phyloP scores from a whole-genome alignment of 1,140 invertebrate genomes.

The Chironomus tepperi region DNA sequence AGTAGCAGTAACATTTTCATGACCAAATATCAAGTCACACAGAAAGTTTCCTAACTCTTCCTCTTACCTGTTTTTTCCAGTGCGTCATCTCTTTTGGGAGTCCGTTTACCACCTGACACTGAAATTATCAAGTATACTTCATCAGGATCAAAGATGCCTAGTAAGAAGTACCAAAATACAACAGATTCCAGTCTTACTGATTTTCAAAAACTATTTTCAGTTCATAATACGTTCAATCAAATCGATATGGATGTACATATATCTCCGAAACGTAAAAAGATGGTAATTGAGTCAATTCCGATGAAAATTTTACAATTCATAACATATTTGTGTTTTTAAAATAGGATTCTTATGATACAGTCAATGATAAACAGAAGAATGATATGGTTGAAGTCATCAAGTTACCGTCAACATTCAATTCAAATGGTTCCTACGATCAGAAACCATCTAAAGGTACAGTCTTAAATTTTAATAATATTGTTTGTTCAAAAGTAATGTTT shows the following conservation, averaged over 20 bases:
- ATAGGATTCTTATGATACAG: neutral
- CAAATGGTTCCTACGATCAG: constrained; percentile 39
- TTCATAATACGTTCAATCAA: neutral
- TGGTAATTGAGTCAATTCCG: neutral
- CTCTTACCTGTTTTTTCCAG: constrained; percentile 57
- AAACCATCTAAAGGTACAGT: constrained; percentile 30
- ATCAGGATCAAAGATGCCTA: constrained; percentile 59
- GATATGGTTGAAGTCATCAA: constrained; percentile 71
- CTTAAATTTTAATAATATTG: neutral
- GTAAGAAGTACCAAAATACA: constrained; percentile 38
- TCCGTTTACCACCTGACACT: constrained; percentile 74
- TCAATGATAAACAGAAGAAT: constrained; percentile 27
- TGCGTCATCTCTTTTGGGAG: constrained; percentile 61
- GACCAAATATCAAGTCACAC: too few species aligned
- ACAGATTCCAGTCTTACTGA: neutral
- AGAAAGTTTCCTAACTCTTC: too few species aligned
- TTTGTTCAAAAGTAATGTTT: constrained; percentile 30
- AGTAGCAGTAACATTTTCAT: too few species aligned
- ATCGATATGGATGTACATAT: constrained; percentile 4
- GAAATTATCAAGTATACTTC: constrained; percentile 85
- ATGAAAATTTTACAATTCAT: neutral
- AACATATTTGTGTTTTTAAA: neutral
- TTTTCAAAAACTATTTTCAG: neutral
- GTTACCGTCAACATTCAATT: constrained; percentile 48
- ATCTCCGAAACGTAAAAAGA: neutral